Base-by-base conservation (phyloP, 2,888 invertebrate species). In the Spilosoma lubricipeda region DNA sequence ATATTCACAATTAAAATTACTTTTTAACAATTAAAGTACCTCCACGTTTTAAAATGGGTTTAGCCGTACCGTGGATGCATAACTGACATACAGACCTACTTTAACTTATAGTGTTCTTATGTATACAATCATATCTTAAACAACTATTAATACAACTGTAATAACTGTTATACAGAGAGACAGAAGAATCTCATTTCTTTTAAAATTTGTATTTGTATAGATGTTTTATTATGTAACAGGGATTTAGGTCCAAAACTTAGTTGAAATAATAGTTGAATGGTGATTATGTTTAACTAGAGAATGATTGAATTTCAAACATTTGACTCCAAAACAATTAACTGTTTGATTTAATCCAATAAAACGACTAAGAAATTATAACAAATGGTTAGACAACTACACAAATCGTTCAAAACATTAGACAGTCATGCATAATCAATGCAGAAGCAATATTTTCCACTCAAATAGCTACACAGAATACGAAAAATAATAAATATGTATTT, bases 401-500 rank as follows among this genome's bases (percentile, higher is more conserved):
- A 82, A 82, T 79, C 82, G 71, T 86, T 88, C 85, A 82, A 81
- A 85, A 82, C 82, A 87, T 85, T 87, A 84, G 81, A 84, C 85
- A 87, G 88, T 91, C 92, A 91, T 89, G 86, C 90, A 89, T 89
- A 91, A 93, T 93, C 92, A 92, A 93, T 91, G 87, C 80, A 86
- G 90, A 90, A 90, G 87, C 90, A 94, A 94, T 93, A 93, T 93
- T 93, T 93, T 93, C 93, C 93, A 88, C 92, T 91, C 92, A 92
- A 93, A 92, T 89, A 90, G 89, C 87, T 88, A 85, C 81, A 86
- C 87, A 85, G 88, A 89, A 89, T 86, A 80, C 82, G 84, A 87
- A 88, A 91, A 90, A 90, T 90, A 92, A 93, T 93, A 93, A 94
- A 94, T 94, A 94, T 93, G 92, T 94, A 93, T 93, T 88, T 88